Base-by-base conservation (phyloP, 2,113 vertebrate genomes). In the Octodon degus region DNA sequence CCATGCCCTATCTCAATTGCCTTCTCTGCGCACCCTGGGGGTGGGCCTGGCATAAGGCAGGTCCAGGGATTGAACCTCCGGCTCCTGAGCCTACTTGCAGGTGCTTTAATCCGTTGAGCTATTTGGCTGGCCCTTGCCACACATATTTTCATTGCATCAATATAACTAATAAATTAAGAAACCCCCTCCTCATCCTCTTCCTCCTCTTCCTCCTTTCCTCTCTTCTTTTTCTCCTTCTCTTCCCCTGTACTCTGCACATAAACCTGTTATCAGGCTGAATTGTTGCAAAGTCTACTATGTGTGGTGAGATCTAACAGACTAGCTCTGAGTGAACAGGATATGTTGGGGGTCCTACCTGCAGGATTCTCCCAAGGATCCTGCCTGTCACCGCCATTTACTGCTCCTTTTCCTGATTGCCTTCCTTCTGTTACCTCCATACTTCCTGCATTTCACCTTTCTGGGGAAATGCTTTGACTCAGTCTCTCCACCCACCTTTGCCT, bases 111-210 rank as follows among this genome's bases (percentile, higher is more conserved):
- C 9, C 8, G 6, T 12, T 50, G 50, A 50, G 50, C 50, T 50
- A 50, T 50, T 50, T 50, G 10, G 50, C 50, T 50, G 50, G 50
- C 50, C 50, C 50, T 50, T 50, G 58, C 16, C 53, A 89, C 76
- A 77, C 53, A 67, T 50, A 80, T 68, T 97, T 95, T 96, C 53
- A 53, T 32, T 55, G 53, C 72, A 65, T 93, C 70, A 50, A 70
- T 84, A 86, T 40, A 86, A 95, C 86, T 95, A 89, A 82, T 80
- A 81, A 65, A 70, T 80, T 90, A 80, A 92, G 37, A 40, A 40
- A 6, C 14, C n/a, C 25, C n/a, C 12, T 63, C 10, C 8, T 11
- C 6, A 0, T 43, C n/a, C 13, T 63, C 3, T 13, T 62, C 13
- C 37, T 43, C 25, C 20, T 25, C 20, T n/a, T 5, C 62, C 60